These are phyloP conservation scores for Hemithea aestivaria DNA, from an alignment of 2,888 invertebrate species.

Conservation along the genomic window DNA sequence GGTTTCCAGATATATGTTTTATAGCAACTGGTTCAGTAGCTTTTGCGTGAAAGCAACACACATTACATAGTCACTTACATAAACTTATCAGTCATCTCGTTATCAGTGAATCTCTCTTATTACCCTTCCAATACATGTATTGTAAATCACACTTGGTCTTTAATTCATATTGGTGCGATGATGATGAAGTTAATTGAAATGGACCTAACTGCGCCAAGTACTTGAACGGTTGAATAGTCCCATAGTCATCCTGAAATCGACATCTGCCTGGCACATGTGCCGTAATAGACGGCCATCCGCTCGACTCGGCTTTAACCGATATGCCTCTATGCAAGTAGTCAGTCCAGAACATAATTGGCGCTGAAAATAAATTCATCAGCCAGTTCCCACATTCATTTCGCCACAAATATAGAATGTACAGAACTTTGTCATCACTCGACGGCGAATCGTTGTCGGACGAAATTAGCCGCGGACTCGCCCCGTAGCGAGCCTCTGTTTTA, in stretches of 20 bases:
- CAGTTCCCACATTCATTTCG: conserved; percentile 17
- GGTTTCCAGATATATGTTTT: no score
- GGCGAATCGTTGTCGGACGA: conserved; percentile 52
- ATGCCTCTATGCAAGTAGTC: conserved; percentile 15
- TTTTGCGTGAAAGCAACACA: no score
- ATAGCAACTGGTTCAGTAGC: no score
- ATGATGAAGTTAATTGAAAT: conserved; percentile 33
- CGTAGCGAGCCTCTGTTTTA: conserved; percentile 64
- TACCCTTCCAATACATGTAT: no score
- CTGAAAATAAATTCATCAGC: conserved; percentile 18
- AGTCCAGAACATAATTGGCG: conserved; percentile 11
- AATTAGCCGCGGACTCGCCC: conserved; percentile 60
- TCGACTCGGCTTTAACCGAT: conserved; percentile 31
- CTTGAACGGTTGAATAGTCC: conserved; percentile 36
- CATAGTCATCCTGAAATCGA: conserved; percentile 44
- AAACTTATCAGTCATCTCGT: no score
- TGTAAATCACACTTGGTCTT: no score
- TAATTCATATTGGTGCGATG: conserved; percentile 16
- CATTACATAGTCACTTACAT: no score
- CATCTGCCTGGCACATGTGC: conserved; percentile 52
- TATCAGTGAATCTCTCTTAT: no score
- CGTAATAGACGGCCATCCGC: conserved; percentile 36
- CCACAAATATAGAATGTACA: conserved; percentile 22
- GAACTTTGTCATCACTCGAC: conserved; percentile 46
- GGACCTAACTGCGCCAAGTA: conserved; percentile 16